Conservation (phyloP, 30 jellyfish, hydroid and myxozoan genomes). For the Rhopilema esculentum region DNA sequence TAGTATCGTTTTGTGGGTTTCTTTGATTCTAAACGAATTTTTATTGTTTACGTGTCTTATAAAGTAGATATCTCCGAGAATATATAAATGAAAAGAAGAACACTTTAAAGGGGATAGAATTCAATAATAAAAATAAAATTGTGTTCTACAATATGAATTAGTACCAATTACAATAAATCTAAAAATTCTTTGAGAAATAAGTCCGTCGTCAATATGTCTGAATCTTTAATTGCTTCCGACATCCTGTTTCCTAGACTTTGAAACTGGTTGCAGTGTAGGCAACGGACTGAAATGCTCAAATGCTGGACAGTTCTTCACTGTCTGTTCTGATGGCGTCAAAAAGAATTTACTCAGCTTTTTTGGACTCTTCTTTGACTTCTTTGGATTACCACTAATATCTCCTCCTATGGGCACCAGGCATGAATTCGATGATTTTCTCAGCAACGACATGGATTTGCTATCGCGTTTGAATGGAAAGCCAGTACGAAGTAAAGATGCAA, state of each 20-base stretch:
- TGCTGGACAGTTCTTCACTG: background rate
- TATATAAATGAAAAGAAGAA: no score
- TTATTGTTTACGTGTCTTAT: no score
- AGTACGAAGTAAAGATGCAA: background rate
- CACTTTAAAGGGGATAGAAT: no score
- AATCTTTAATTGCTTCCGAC: background rate
- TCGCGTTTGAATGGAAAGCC: background rate
- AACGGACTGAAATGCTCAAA: conserved; percentile 17
- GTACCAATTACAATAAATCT: background rate
- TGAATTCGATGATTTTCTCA: background rate
- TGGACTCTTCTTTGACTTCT: background rate
- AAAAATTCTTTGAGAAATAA: no score
- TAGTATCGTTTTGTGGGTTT: no score
- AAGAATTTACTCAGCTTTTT: background rate
- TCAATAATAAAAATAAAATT: no score
- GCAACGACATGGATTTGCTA: background rate
- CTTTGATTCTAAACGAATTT: no score
- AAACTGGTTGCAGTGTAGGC: background rate
- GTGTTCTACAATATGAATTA: background rate
- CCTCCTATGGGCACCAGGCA: background rate
- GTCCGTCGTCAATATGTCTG: background rate
- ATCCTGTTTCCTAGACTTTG: background rate
- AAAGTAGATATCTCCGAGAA: no score
- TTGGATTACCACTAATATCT: no score
- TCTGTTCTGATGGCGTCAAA: conserved; percentile 24